These are phyloP conservation scores for Oryctes rhinoceros DNA, from an alignment of 1,140 invertebrate species.

Conservation along the genomic window DNA sequence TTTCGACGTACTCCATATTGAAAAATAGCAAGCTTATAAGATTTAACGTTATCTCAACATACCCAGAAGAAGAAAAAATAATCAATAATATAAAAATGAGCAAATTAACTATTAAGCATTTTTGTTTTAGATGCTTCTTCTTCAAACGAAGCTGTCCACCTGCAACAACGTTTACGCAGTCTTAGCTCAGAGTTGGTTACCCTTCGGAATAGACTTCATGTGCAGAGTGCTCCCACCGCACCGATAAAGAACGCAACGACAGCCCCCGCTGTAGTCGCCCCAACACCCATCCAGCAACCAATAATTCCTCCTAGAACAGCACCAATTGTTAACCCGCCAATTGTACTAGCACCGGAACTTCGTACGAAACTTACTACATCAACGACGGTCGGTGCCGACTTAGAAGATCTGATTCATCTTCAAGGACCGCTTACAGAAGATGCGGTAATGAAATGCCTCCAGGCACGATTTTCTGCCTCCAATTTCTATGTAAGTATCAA, in stretches of 20 bases:
- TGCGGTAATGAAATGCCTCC: constrained; percentile 88
- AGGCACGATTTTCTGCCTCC: constrained; percentile 84
- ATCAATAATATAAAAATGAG: too few species aligned
- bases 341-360: constrained; percentile 60
- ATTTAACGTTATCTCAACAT: too few species aligned
- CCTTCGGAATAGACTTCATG: constrained; percentile 84
- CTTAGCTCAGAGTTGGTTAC: constrained; percentile 90
- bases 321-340: constrained; percentile 60
- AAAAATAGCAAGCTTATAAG: too few species aligned
- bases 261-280: constrained; percentile 47
- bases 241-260: constrained; percentile 50
- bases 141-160: constrained; percentile 89
- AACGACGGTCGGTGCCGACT: constrained; percentile 55
- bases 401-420: constrained; percentile 91
- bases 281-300: constrained; percentile 59
- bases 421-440: constrained; percentile 92
- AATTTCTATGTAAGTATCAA: constrained; percentile 84
- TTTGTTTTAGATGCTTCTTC: constrained; percentile 81
- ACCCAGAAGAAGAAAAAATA: too few species aligned
- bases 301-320: constrained; percentile 57
- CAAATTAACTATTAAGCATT: background rate
- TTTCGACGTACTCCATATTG: too few species aligned
- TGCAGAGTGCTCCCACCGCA: constrained; percentile 64
- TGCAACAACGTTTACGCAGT: constrained; percentile 87
- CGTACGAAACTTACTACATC: constrained; percentile 54